phyloP scores from a whole-genome alignment of 2,113 vertebrate species.

The Lynx canadensis region DNA sequence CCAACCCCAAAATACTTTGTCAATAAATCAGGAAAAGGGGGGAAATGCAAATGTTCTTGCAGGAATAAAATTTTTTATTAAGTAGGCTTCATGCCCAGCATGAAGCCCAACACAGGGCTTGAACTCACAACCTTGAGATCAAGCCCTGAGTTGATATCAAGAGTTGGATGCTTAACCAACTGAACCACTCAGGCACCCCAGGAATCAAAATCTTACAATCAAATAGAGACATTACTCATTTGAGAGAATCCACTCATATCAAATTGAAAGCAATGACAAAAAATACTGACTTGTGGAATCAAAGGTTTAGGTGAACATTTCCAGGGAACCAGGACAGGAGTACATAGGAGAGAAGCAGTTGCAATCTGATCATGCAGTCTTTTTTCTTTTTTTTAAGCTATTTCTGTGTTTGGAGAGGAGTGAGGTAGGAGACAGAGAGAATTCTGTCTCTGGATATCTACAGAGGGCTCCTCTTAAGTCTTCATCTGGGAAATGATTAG shows the following conservation, averaged over 20 bases:
- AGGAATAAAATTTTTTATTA: neutral
- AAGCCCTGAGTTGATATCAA: too few relatives aligned
- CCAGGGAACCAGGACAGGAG: neutral
- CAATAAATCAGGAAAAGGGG: neutral
- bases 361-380: neutral
- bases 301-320: neutral
- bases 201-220: neutral
- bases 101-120: too few relatives aligned
- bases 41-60: neutral
- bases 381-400: neutral
- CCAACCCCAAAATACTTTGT: neutral
- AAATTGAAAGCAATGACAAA: neutral
- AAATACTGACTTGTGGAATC: neutral
- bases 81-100: too few relatives aligned
- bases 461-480: neutral
- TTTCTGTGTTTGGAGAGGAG: neutral
- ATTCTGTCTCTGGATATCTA: neutral
- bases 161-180: too few relatives aligned
- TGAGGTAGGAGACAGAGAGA: neutral
- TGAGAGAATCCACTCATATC: conserved; percentile 1
- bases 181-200: neutral
- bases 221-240: neutral
- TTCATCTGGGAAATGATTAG: neutral
- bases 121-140: too few relatives aligned
- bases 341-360: neutral